Conservation (phyloP, 2,797 vertebrate species). For the Allobates femoralis region DNA sequence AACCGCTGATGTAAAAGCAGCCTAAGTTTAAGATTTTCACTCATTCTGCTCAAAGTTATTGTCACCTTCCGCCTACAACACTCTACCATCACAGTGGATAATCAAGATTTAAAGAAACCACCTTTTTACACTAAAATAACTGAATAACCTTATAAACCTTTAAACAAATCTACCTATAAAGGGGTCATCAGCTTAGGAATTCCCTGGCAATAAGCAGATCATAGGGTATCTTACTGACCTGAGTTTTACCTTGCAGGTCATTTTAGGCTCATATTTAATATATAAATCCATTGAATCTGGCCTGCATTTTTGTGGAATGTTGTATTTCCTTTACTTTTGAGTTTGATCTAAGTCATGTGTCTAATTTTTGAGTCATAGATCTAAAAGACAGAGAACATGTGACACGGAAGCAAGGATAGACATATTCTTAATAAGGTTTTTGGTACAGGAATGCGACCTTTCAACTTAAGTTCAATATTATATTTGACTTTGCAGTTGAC, state of each 20-base stretch:
- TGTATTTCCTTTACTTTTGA: neutral
- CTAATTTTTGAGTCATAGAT: constrained; percentile 7
- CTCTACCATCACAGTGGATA: neutral
- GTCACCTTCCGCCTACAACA: too few relatives aligned
- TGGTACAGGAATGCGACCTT: constrained; percentile 36
- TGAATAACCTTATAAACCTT: neutral
- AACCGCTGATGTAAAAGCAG: too few relatives aligned
- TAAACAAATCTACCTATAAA: neutral
- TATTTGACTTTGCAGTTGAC: constrained; percentile 2
- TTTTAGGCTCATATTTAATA: neutral
- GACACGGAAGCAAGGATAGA: neutral
- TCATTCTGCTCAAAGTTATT: too few relatives aligned
- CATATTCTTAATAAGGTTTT: constrained; percentile 1
- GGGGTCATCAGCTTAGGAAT: neutral
- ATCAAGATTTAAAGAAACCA: neutral
- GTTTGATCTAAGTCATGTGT: constrained; percentile 14
- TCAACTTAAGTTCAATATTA: constrained; percentile 25
- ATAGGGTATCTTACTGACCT: neutral
- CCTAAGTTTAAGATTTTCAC: too few relatives aligned
- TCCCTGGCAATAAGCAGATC: neutral
- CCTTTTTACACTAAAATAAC: neutral
- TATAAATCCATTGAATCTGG: neutral
- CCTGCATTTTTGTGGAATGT: constrained; percentile 14
- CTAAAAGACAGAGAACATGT: neutral
- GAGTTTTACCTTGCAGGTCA: neutral